Evolutionary conservation across 1,140 invertebrate genomes (phyloP).

Genomic region (Meloidogyne floridensis): DNA sequence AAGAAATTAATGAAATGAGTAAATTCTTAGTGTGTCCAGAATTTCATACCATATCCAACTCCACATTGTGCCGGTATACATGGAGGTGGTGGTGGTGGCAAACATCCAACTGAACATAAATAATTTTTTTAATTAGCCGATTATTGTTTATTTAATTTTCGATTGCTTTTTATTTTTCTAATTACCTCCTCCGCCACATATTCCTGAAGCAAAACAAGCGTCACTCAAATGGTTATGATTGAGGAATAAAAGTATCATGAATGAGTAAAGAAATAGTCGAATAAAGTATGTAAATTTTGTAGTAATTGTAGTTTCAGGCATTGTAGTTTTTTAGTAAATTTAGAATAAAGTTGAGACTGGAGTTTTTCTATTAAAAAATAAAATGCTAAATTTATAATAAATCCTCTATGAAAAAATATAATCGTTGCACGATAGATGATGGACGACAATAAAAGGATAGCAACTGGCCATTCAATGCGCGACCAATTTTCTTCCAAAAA

Average conservation of each 20-base stretch:
- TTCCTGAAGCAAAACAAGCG: constrained; percentile 51
- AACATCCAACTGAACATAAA: constrained; percentile 16
- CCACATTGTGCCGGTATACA: constrained; percentile 35
- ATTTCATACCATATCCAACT: constrained; percentile 35
- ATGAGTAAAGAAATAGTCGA: not conserved
- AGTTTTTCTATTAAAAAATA: not conserved
- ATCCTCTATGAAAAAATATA: not conserved
- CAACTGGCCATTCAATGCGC: not conserved
- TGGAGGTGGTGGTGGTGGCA: constrained; percentile 26
- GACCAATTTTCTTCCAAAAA: not conserved
- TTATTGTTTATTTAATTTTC: no score
- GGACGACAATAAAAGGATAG: not conserved
- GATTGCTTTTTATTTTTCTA: not conserved
- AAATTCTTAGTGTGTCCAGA: not conserved
- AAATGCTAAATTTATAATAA: not conserved
- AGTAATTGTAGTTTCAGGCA: not conserved
- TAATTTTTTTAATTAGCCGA: not conserved
- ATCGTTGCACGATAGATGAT: not conserved
- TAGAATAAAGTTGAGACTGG: not conserved
- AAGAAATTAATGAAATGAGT: not conserved
- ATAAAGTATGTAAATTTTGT: not conserved
- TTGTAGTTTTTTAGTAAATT: not conserved
- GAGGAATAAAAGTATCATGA: not conserved
- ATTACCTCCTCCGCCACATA: constrained; percentile 44
- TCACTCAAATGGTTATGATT: constrained; percentile 20